Conservation (phyloP, 2,888 invertebrate species). For the Athripsodes cinereus region DNA sequence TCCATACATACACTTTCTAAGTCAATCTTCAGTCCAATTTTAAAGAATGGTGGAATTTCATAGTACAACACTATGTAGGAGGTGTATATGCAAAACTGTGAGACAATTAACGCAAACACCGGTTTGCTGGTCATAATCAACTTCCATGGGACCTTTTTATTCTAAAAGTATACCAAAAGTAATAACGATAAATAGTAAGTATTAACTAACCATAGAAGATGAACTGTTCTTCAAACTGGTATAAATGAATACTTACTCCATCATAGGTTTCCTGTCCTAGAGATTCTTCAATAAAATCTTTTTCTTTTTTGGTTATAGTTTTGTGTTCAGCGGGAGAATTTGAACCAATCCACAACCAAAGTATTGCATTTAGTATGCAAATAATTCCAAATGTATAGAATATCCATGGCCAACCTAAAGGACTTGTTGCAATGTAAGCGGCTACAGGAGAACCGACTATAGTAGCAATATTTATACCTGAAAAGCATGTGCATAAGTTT, state of each 20-base stretch:
- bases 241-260: too few species aligned
- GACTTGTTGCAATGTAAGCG: slow-evolving; percentile 51
- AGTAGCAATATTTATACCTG: slow-evolving; percentile 61
- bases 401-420: slow-evolving; percentile 61
- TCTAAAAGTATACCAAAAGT: too few species aligned
- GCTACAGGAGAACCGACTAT: slow-evolving; percentile 61
- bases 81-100: slow-evolving; percentile 8
- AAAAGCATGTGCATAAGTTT: too few species aligned
- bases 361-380: slow-evolving; percentile 46
- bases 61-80: slow-evolving; percentile 12
- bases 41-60: slow-evolving; percentile 17
- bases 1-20: slow-evolving; percentile 16
- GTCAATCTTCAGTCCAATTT: slow-evolving; percentile 14
- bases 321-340: slow-evolving; percentile 53
- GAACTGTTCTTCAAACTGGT: too few species aligned
- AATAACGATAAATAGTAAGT: too few species aligned
- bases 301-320: slow-evolving; percentile 51
- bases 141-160: slow-evolving; percentile 26
- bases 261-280: slow-evolving; percentile 29
- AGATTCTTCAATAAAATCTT: slow-evolving; percentile 52
- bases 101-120: slow-evolving; percentile 9
- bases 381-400: slow-evolving; percentile 57
- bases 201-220: too few species aligned
- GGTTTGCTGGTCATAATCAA: slow-evolving; percentile 8
- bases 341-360: slow-evolving; percentile 52